Base-by-base conservation (phyloP, 2,888 invertebrate species). In the Platycheirus albimanus region DNA sequence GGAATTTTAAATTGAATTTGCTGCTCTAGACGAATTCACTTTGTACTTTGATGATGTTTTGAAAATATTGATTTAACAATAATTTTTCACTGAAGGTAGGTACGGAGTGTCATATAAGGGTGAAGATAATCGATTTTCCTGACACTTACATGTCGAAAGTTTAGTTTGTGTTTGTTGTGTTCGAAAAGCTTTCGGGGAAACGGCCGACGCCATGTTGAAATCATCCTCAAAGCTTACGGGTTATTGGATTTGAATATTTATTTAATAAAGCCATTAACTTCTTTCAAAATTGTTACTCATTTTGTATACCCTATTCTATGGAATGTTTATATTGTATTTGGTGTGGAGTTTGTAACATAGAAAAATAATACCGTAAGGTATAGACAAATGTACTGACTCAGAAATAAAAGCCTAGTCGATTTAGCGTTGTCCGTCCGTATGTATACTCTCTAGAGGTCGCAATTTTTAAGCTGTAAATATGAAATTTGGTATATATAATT, bases 31-130 rank as follows among this genome's bases (percentile, higher is more conserved):
- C 49, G 15, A 71, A 3, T 56, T 20, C 38, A 47, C 66, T 71
- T 67, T 81, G 63, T 70, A 52, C 58, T 70, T 20, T 20, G 36
- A 28, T 41, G 61, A 64, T 71, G 67, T 77, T 71, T 77, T 67
- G 77, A 49, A 76, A 77, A 63, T 81, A 81, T 81, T 81, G 81
- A 81, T 81, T 81, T 77, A 54, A 81, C 71, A 71, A 38, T 49
- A 54, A 33, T 30, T 30, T 36, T 58, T 41, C 7, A 19, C 47
- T 51, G 41, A 63, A 41, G 54, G 54, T 24, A 28, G 58, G 66
- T 17, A 51, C 24, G 72, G n/a, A 67, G 47, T 56, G 63, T 67
- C 61, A 67, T 33, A 8, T 24, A 10, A 15, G 17, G 58, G 52
- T 45, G 8, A 43, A 30, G 51, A 43, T 15, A 71, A 81, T 81